Evolutionary conservation across 2,888 invertebrate species (phyloP).

Genomic region (Drosophila aldrichi): DNA sequence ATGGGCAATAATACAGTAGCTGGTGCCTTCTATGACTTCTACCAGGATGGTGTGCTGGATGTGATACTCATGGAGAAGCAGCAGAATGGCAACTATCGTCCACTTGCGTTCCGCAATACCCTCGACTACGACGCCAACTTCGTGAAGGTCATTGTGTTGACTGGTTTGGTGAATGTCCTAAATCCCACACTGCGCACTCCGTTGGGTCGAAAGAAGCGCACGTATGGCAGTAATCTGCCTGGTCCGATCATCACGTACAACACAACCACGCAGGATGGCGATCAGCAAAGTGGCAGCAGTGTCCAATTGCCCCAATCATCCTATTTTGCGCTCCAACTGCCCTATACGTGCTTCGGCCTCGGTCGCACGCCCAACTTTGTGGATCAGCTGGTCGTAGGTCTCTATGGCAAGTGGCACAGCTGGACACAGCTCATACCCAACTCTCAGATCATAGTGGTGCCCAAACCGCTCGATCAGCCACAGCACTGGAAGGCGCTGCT

Average conservation of each 20-base stretch:
- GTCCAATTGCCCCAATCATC: slow-evolving; percentile 96
- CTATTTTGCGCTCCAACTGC: slow-evolving; percentile 96
- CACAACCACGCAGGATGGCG: slow-evolving; percentile 95
- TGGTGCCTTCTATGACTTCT: slow-evolving; percentile 96
- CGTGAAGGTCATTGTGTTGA: slow-evolving; percentile 96
- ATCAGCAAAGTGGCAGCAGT: slow-evolving; percentile 91
- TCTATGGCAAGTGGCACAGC: slow-evolving; percentile 89
- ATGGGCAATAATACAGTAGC: slow-evolving; percentile 91
- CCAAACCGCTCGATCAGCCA: slow-evolving; percentile 91
- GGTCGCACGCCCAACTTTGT: slow-evolving; percentile 99
- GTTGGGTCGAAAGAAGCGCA: slow-evolving; percentile 90
- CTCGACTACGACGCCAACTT: slow-evolving; percentile 98
- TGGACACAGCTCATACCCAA: slow-evolving; percentile 98
- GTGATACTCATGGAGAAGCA: slow-evolving; percentile 90
- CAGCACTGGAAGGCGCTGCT: slow-evolving; percentile 94
- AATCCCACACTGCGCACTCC: slow-evolving; percentile 90
- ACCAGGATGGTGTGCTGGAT: slow-evolving; percentile 96
- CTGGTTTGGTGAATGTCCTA: slow-evolving; percentile 91
- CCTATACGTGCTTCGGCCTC: slow-evolving; percentile 98
- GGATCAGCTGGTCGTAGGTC: slow-evolving; percentile 93
- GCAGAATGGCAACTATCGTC: slow-evolving; percentile 86
- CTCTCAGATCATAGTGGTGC: slow-evolving; percentile 98
- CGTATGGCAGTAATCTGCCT: slow-evolving; percentile 95
- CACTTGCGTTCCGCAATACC: slow-evolving; percentile 94
- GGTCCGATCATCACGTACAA: slow-evolving; percentile 95